These are phyloP conservation scores for Edolisoma coerulescens DNA, from an alignment of 2,113 vertebrate species.

Conservation along the genomic window DNA sequence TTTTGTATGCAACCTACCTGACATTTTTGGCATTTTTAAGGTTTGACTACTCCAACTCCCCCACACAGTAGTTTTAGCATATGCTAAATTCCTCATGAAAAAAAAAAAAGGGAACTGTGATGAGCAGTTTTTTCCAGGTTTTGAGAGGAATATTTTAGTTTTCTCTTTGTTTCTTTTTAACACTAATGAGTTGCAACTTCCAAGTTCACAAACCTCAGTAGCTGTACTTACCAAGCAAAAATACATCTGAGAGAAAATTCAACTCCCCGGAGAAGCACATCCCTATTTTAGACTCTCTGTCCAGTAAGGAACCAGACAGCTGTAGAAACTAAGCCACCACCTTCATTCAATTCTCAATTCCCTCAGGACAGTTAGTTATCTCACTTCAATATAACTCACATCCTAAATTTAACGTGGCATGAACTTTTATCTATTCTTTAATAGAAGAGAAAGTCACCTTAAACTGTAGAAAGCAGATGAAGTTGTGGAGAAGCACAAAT, in stretches of 20 bases:
- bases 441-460: neutral
- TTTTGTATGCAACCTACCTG: neutral
- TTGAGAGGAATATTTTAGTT: neutral
- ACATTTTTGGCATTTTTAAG: neutral
- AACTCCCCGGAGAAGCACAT: neutral
- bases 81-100: neutral
- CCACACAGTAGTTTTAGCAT: neutral
- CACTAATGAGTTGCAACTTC: neutral
- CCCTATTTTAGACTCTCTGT: neutral
- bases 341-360: neutral
- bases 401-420: neutral
- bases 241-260: neutral
- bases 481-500: neutral
- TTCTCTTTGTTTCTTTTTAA: neutral
- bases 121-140: neutral
- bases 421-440: neutral
- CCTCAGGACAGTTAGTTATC: neutral
- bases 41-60: neutral
- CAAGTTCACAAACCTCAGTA: neutral
- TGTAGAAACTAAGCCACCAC: constrained; percentile 16
- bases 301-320: neutral
- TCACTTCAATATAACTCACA: neutral
- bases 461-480: neutral
- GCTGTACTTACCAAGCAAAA: constrained; percentile 1
- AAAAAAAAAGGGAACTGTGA: neutral